These are phyloP conservation scores for Alethe diademata DNA, from an alignment of 2,113 vertebrate genomes.

Conservation along the genomic window DNA sequence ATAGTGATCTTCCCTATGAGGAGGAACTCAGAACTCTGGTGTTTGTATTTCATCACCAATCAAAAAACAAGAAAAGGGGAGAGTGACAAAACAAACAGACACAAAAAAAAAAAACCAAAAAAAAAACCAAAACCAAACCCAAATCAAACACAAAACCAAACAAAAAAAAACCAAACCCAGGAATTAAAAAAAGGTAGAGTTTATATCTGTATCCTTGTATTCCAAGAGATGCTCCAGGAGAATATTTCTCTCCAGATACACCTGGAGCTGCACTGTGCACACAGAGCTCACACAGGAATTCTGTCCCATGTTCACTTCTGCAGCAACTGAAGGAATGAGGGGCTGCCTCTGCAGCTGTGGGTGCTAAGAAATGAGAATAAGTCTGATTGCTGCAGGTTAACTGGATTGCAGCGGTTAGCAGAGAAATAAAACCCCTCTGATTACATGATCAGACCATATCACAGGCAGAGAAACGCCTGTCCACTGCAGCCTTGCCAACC, in stretches of 20 bases:
- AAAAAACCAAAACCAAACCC: not conserved
- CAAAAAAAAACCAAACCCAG: not conserved
- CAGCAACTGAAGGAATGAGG: not conserved
- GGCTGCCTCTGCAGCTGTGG: not conserved
- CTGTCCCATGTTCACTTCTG: not conserved
- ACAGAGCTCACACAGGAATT: not conserved
- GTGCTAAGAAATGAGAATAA: not conserved
- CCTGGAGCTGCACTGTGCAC: fast-evolving
- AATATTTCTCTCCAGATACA: not conserved
- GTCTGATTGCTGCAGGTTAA: not conserved
- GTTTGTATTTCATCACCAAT: not conserved
- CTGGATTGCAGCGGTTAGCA: not conserved
- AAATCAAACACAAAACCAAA: not conserved
- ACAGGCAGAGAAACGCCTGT: not conserved
- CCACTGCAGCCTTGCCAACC: not conserved
- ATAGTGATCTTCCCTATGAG: not conserved
- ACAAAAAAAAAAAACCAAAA: not conserved
- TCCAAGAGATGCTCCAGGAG: not conserved
- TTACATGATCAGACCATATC: not conserved
- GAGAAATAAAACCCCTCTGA: not conserved
- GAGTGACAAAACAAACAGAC: not conserved
- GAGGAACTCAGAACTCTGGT: not conserved
- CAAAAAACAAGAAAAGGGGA: not conserved
- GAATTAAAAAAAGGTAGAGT: not conserved
- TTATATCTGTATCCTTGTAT: not conserved